Evolutionary conservation across 1,140 invertebrate species (phyloP).

Genomic region (Drosophila bipectinata): DNA sequence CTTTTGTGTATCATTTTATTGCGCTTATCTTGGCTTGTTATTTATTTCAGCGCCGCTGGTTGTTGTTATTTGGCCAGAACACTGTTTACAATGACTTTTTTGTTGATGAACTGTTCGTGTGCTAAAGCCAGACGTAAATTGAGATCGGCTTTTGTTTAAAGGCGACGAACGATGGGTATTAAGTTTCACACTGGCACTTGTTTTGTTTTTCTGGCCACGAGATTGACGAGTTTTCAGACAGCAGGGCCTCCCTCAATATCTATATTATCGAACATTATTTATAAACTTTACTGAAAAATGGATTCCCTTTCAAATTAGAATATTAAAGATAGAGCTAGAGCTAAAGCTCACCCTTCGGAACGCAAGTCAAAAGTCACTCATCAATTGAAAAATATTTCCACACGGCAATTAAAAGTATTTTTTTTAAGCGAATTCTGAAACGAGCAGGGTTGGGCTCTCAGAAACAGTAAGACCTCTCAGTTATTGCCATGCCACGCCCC

Average conservation of each 20-base stretch:
- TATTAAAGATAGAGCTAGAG: neutral
- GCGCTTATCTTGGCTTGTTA: constrained; percentile 35
- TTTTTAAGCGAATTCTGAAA: constrained; percentile 6
- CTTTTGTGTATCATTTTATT: constrained; percentile 31
- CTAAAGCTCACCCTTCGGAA: neutral
- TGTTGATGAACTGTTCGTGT: constrained; percentile 29
- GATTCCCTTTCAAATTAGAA: neutral
- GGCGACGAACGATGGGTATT: constrained; percentile 39
- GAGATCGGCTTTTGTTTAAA: constrained; percentile 48
- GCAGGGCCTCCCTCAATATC: constrained; percentile 12
- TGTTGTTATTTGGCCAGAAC: constrained; percentile 18
- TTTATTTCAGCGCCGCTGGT: constrained; percentile 20
- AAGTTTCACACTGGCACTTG: constrained; percentile 37
- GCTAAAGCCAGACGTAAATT: constrained; percentile 32
- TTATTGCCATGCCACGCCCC: constrained; percentile 17
- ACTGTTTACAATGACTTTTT: constrained; percentile 31
- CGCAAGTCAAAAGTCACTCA: constrained; percentile 28
- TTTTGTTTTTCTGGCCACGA: constrained; percentile 13
- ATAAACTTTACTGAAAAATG: neutral
- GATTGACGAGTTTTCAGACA: constrained; percentile 11
- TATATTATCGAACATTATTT: constrained; percentile 17
- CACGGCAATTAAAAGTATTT: constrained; percentile 41
- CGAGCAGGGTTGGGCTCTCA: constrained; percentile 16
- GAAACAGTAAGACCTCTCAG: neutral
- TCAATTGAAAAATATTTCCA: constrained; percentile 46